Evolutionary conservation across 2,888 invertebrate species (phyloP), one percentile per base, ranked within the genome.

Genomic region (Athetis lepigone): DNA sequence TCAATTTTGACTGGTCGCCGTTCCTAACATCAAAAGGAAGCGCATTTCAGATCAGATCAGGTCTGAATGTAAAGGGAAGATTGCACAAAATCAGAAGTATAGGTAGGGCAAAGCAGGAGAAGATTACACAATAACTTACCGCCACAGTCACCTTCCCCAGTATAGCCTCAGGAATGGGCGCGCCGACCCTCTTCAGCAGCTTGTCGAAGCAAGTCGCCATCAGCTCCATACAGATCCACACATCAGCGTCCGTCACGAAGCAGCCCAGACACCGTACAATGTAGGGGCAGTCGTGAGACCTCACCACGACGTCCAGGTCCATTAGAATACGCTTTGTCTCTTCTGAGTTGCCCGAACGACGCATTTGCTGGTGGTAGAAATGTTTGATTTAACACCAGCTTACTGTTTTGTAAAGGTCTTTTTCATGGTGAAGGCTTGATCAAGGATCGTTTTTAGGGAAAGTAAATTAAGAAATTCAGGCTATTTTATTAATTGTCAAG

Each of bases 211-310:
- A 99, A 19, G 99, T 99, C 13, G 98, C 97, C 99, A 99, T 99
- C 78, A 99, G 96, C 94, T 99, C 99, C 99, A 99, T 99, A 90
- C 99, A 99, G 88, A 99, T 99, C 99, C 99, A 99, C 0, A 99
- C 99, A 91, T 99, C 99, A 1, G 98, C 97, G 88, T 98, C 98
- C 0, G 98, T 99, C 58, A 99, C 99, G 93, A 99, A 99, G 94
- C 99, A 99, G 42, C 99, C 99, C 85, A 98, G 96, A 91, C 99
- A 99, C 89, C 98, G 97, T 80, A 99, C 99, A 81, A 99, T 99
- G 94, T 98, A 99, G 37, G 98, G 98, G 93, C 99, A 99, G 92
- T 98, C 99, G 85, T 99, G 98, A 21, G 99, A 99, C 79, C 99
- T 98, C n/a, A 99, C 96, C 61, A 99, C 99, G 49, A 99, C 99